phyloP scores from a whole-genome alignment of 2,797 vertebrate species.

The Naso thynnoides region DNA sequence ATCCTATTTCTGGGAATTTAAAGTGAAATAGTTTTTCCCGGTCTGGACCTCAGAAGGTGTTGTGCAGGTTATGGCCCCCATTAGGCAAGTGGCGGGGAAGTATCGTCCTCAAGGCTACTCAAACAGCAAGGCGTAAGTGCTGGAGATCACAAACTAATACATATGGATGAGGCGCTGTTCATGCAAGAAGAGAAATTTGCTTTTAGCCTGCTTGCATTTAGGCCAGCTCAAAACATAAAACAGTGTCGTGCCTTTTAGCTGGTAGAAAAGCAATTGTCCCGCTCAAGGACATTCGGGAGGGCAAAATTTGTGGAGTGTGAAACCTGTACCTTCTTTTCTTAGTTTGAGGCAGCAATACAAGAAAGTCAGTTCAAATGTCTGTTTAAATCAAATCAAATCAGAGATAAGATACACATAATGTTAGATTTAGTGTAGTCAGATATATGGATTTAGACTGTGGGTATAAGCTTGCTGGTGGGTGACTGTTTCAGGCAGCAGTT shows the following conservation, averaged over 20 bases:
- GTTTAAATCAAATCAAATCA: not conserved
- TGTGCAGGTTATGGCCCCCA: conserved; percentile 14
- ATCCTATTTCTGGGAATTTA: conserved; percentile 2
- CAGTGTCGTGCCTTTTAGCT: conserved; percentile 3
- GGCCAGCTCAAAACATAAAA: conserved; percentile 11
- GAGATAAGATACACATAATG: not conserved
- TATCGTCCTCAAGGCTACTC: conserved; percentile 14
- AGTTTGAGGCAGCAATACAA: not conserved
- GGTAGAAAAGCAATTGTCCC: not conserved
- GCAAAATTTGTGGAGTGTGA: not conserved
- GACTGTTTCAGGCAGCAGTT: too few relatives aligned
- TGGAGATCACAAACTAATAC: not conserved
- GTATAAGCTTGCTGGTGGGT: too few relatives aligned
- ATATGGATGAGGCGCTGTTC: conserved; percentile 22
- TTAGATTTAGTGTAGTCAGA: not conserved
- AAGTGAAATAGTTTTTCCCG: conserved; percentile 8
- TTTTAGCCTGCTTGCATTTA: not conserved
- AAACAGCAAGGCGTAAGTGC: not conserved
- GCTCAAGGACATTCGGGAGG: conserved; percentile 31
- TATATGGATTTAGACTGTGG: too few relatives aligned
- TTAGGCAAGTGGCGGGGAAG: not conserved
- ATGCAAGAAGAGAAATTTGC: conserved; percentile 18
- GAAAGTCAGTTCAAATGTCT: not conserved
- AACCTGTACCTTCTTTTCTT: not conserved
- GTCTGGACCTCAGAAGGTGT: not conserved